Base-by-base conservation (phyloP, 1,140 invertebrate species). In the Chironomus tepperi region DNA sequence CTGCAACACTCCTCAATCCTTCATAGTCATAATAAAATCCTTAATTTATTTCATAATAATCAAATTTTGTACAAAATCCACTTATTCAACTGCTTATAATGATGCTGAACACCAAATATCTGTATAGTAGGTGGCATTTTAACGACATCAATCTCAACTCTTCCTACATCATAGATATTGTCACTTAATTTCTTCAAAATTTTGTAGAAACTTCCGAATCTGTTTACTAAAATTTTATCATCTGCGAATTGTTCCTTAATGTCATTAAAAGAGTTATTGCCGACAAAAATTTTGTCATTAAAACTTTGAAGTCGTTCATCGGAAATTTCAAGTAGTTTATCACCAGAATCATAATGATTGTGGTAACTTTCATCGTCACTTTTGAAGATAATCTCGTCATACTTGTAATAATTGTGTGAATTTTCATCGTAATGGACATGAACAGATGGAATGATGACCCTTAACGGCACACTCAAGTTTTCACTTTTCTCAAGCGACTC, bases 371-470 rank as follows among this genome's bases (percentile, higher is more conserved):
- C n/a, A 67, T 75, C 74, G 18, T 75, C 42, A 34, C 10, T 19
- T 73, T 73, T 73, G 2, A 75, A 16, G 0, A 75, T n/a, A 2
- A 75, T 57, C 15, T 75, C 43, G n/a, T 75, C 70, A 64, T 67
- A 75, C 12, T 73, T 72, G 3, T 16, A 9, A 21, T 67, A 70
- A 21, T 70, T 19, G 9, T 18, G 9, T 21, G 65, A 19, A 3
- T 19, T 10, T 18, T 70, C 18, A 19, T 70, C 65, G 18, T 18
- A 70, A 70, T 70, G 65, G 10, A 70, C 19, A 21, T 70, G 65
- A 18, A 18, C 8, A 0, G 65, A 70, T 70, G 65, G 18, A 19
- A 19, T 18, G 18, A 70, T 70, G 6, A 18, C 9, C 19, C 65
- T 18, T 10, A 70, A 21, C 6, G 65, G 65, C 3, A 57, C 12